Conservation (phyloP, 1,140 invertebrate genomes). For the Neodiprion pinetum region DNA sequence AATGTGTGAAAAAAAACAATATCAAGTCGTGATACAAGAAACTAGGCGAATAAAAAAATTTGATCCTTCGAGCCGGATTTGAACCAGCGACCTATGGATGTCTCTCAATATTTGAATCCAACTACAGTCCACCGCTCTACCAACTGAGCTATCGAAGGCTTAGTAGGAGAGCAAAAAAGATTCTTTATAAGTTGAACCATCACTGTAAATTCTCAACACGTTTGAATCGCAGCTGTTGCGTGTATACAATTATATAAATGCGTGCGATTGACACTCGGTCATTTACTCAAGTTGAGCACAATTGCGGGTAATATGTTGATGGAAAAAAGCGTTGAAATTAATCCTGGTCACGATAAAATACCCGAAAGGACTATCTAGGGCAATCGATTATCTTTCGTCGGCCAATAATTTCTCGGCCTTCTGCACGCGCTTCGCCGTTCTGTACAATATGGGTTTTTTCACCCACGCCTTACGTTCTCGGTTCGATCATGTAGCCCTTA, state of each 20-base stretch:
- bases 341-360: background rate
- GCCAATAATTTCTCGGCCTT: slow-evolving; percentile 34
- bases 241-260: background rate
- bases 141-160: slow-evolving; percentile 76
- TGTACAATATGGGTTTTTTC: slow-evolving; percentile 15
- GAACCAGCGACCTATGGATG: slow-evolving; percentile 71
- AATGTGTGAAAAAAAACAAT: too few species aligned
- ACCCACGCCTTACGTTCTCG: background rate
- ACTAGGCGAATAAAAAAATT: slow-evolving; percentile 33
- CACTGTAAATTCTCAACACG: too few species aligned
- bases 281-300: background rate
- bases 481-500: slow-evolving; percentile 41
- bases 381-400: background rate
- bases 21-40: too few species aligned
- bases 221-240: background rate
- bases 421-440: background rate
- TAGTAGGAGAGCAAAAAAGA: background rate
- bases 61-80: slow-evolving; percentile 70
- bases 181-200: too few species aligned
- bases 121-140: slow-evolving; percentile 81
- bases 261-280: background rate
- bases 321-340: background rate
- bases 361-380: background rate
- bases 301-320: background rate
- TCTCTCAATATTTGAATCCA: slow-evolving; percentile 27